Conservation (phyloP, 2,797 vertebrate species). For the Gallirallus australis region DNA sequence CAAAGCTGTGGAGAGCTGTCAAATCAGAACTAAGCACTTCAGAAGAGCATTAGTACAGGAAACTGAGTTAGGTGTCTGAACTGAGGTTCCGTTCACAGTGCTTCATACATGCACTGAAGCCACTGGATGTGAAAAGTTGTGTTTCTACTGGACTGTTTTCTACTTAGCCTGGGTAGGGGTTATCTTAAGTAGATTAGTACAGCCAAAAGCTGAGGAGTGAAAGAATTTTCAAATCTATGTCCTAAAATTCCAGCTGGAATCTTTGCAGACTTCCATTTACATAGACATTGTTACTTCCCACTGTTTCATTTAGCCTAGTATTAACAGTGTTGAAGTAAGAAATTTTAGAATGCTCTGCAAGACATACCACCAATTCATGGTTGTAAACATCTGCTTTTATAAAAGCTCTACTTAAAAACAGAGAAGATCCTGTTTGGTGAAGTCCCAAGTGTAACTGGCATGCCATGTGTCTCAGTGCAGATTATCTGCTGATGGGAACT, state of each 20-base stretch:
- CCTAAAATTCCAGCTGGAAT: neutral
- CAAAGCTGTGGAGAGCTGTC: neutral
- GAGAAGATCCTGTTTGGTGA: neutral
- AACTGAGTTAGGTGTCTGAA: neutral
- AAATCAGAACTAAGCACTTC: neutral
- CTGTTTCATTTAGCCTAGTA: neutral
- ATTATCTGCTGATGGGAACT: neutral
- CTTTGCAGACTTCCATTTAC: neutral
- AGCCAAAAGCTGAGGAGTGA: neutral
- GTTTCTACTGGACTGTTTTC: neutral
- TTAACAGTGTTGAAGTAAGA: neutral
- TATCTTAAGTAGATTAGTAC: neutral
- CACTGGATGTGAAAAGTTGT: rapidly evolving
- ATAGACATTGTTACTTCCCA: neutral
- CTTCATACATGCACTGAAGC: rapidly evolving
- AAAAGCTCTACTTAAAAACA: neutral
- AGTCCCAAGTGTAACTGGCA: neutral
- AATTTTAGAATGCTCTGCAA: neutral
- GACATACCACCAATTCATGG: rapidly evolving
- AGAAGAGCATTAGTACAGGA: neutral
- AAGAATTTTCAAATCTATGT: neutral
- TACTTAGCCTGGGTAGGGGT: neutral
- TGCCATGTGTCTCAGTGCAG: rapidly evolving
- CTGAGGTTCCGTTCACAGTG: rapidly evolving
- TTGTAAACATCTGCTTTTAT: neutral